Base-by-base conservation (phyloP, 92 coral and sea anemone genomes). In the Virgularia gustaviana region DNA sequence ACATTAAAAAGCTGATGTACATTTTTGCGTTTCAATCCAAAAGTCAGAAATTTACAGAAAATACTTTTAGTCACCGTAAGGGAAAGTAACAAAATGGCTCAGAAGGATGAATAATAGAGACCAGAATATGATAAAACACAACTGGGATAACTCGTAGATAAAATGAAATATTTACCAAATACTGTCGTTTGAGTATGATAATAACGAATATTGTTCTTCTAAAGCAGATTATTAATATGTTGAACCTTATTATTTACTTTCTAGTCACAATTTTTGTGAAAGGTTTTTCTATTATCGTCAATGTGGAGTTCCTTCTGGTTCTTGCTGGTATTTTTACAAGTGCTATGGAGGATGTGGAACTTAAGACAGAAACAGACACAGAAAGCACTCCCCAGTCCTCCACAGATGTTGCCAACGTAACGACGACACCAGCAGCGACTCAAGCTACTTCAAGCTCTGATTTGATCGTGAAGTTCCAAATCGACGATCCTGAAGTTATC, bases 401-500 rank as follows among this genome's bases (percentile, higher is more conserved):
- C 22, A 25, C 59, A 11, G 33, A 45, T 28, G 39, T 45, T 1
- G 30, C 75, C 13, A 30, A 43, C 34, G 75, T 49, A 9, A 19
- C 59, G 37, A 58, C 83, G 33, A 64, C 72, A 3, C 67, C 84
- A 0, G 61, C 73, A 9, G 55, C 78, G 36, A 63, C 81, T 13
- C 73, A 51, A 16, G 84, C 65, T 35, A 73, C 89, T 56, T 90
- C 82, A 37, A 84, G 86, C 11, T 87, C 90, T 0, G 80, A 79
- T 22, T 75, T 94, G 42, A 43, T 72, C 1, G 82, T 94, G 5
- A 90, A 63, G 52, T 77, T 94, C 55, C 45, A 75, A 6, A 83
- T 94, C 31, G 87, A 84, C 51, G 89, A 89, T 29, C 99, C 99
- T 0, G 99, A 94, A 57, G 87, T 94, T 36, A 88, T 89, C 5